Conservation (phyloP, 1,140 invertebrate genomes). For the Drosophila sulfurigaster region DNA sequence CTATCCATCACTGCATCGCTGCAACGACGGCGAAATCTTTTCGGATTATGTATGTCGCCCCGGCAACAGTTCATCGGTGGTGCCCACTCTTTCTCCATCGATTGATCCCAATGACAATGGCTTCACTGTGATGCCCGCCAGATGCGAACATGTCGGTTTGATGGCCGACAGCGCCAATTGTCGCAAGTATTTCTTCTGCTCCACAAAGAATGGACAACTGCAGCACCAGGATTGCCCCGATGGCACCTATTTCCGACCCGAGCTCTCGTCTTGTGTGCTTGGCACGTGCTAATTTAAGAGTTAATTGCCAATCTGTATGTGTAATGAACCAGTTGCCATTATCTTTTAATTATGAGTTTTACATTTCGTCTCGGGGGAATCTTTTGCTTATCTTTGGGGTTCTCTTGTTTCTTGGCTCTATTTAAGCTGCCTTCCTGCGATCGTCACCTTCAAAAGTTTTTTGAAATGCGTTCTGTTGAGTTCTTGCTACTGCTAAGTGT, state of each 20-base stretch:
- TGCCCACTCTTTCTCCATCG: background rate
- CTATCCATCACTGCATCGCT: conserved; percentile 82
- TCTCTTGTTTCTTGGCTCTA: conserved; percentile 16
- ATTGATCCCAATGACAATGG: conserved; percentile 57
- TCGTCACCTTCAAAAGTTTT: conserved; percentile 28
- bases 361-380: conserved; percentile 20
- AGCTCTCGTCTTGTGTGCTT: conserved; percentile 58
- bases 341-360: conserved; percentile 62
- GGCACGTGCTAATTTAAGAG: conserved; percentile 53
- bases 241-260: conserved; percentile 64
- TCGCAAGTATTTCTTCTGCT: conserved; percentile 79
- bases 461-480: conserved; percentile 36
- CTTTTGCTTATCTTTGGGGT: conserved; percentile 6
- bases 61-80: background rate
- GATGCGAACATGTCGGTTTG: conserved; percentile 68
- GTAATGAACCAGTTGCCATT: conserved; percentile 23
- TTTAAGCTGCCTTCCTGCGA: conserved; percentile 43
- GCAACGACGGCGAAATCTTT: conserved; percentile 78
- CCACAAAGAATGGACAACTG: conserved; percentile 55
- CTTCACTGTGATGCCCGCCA: conserved; percentile 48
- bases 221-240: conserved; percentile 67
- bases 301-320: background rate
- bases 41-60: conserved; percentile 63
- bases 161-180: conserved; percentile 64
- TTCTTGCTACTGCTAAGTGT: background rate